Conservation (phyloP, 2,113 vertebrate species). For the Thymallus thymallus region DNA sequence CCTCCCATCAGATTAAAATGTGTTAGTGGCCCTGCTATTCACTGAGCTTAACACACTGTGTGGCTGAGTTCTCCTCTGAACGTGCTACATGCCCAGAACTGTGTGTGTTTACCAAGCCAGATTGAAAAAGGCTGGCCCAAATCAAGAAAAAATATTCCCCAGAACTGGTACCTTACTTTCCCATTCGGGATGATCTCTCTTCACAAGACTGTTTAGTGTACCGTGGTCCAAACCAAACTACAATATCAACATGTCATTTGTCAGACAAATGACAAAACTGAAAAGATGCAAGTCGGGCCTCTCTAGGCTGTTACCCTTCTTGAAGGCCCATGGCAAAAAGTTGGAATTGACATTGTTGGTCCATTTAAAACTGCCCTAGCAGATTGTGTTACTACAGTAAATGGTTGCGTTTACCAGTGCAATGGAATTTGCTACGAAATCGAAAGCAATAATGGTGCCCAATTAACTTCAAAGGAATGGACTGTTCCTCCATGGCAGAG, state of each 20-base stretch:
- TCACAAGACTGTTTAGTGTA: slow-evolving; percentile 2
- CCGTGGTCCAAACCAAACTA: background rate
- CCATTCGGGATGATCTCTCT: background rate
- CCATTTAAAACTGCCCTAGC: too few species aligned
- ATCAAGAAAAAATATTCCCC: background rate
- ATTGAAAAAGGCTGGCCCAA: background rate
- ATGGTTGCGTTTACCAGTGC: too few species aligned
- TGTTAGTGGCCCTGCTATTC: slow-evolving; percentile 8
- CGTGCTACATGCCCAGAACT: slow-evolving; percentile 9
- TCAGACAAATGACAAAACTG: background rate
- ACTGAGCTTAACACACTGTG: background rate
- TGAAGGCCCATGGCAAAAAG: too few species aligned
- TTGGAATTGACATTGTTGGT: too few species aligned
- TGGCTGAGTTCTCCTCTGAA: background rate
- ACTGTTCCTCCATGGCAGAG: too few species aligned
- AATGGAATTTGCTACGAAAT: too few species aligned
- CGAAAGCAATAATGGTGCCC: too few species aligned
- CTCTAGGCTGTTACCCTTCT: too few species aligned
- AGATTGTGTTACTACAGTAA: too few species aligned
- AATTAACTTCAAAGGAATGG: too few species aligned
- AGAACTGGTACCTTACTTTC: background rate
- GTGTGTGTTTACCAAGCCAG: background rate
- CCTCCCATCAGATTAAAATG: background rate
- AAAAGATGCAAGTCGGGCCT: background rate
- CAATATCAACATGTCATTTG: background rate